Percentiles rank a stretch among this genome's conserved stretches.
These are phyloP conservation scores for Chrysomallon squamiferum DNA, from an alignment of 1,140 invertebrate genomes.

Conservation along the genomic window DNA sequence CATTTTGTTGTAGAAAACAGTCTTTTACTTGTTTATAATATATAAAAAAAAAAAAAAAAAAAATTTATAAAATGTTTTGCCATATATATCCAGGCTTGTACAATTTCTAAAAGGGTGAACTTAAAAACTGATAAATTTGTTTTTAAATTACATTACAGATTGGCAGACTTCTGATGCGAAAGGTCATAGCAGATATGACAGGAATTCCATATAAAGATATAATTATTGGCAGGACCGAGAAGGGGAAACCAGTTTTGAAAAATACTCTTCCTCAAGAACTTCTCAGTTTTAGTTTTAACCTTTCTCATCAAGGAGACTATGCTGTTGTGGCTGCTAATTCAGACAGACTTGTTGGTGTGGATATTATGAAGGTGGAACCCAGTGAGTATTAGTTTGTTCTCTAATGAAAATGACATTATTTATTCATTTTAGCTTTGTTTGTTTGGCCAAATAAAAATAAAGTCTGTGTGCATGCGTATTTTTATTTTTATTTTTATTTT, in stretches of 20 bases:
- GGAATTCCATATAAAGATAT: slow-evolving; percentile 73
- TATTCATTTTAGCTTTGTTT: neutral
- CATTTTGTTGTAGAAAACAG: no score
- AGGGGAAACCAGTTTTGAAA: slow-evolving; percentile 65
- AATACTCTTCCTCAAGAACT: slow-evolving; percentile 12
- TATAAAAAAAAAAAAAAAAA: no score
- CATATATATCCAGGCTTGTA: no score
- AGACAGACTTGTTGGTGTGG: slow-evolving; percentile 63
- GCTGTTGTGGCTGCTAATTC: slow-evolving; percentile 79
- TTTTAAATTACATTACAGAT: no score
- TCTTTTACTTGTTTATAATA: no score
- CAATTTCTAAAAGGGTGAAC: no score
- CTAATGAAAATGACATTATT: neutral
- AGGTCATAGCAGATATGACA: slow-evolving; percentile 74
- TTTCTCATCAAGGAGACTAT: slow-evolving; percentile 90
- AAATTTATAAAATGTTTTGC: no score
- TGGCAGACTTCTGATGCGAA: slow-evolving; percentile 84
- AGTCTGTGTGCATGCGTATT: neutral
- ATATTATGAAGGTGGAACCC: slow-evolving; percentile 67
- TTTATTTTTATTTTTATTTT: no score
- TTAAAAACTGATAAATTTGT: no score
- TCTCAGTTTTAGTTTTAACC: slow-evolving; percentile 76
- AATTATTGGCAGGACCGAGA: slow-evolving; percentile 63
- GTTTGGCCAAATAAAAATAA: neutral
- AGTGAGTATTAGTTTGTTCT: slow-evolving; percentile 32